phyloP scores from a whole-genome alignment of 2,888 invertebrate species.

The Torymus texanus region DNA sequence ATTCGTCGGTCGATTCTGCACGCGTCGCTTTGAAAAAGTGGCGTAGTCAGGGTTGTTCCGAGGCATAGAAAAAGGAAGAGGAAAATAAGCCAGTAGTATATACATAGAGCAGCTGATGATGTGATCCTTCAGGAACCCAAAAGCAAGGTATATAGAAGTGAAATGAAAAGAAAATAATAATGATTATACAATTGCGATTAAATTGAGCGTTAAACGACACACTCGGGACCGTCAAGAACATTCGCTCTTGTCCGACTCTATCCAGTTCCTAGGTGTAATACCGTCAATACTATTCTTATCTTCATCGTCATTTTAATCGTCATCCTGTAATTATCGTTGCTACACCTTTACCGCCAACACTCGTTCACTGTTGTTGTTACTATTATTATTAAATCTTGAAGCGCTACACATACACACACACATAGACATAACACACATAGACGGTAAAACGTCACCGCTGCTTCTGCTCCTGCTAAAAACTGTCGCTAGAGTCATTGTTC shows the following conservation, averaged over 20 bases:
- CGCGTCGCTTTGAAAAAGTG: constrained; percentile 13
- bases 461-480: too few relatives aligned
- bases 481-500: too few relatives aligned
- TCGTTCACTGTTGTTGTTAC: constrained; percentile 46
- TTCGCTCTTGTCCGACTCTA: constrained; percentile 45
- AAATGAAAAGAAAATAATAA: not conserved
- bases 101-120: constrained; percentile 15
- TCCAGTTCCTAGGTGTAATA: constrained; percentile 55
- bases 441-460: not conserved
- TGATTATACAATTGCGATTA: not conserved
- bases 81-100: not conserved
- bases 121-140: not conserved
- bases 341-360: constrained; percentile 13
- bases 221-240: constrained; percentile 38
- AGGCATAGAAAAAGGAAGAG: too few relatives aligned
- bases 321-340: constrained; percentile 26
- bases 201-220: constrained; percentile 20
- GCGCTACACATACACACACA: not conserved
- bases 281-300: constrained; percentile 43
- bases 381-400: constrained; percentile 38
- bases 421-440: not conserved
- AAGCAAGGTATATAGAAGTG: not conserved
- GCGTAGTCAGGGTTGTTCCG: constrained; percentile 1
- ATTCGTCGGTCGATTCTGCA: constrained; percentile 8
- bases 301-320: constrained; percentile 43